Evolutionary conservation across 2,113 vertebrate genomes (phyloP).

Genomic region (Conger conger): DNA sequence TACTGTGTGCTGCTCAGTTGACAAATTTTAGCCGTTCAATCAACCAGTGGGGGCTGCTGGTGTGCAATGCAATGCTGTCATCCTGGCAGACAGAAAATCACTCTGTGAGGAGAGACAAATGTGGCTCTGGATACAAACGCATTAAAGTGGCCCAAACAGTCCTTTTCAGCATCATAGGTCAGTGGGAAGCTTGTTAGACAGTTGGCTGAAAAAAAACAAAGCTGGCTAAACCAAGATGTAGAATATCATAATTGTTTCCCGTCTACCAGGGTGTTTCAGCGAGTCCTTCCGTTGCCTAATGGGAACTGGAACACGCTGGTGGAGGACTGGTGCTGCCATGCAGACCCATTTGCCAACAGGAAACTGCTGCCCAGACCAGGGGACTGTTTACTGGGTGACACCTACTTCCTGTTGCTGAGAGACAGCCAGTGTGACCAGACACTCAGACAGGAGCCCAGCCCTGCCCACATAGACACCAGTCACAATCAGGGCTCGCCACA

Average conservation of each 20-base stretch:
- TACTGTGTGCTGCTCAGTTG: no score
- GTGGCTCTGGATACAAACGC: neutral
- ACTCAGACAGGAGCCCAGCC: slow-evolving; percentile 51
- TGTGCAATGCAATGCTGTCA: no score
- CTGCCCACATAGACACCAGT: slow-evolving; percentile 20
- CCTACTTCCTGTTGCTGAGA: slow-evolving; percentile 78
- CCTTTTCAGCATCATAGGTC: neutral
- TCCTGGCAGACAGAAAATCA: no score
- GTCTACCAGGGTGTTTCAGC: slow-evolving; percentile 73
- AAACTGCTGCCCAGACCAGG: slow-evolving; percentile 75
- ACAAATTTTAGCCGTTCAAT: no score
- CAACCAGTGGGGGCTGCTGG: no score
- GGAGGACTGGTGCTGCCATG: slow-evolving; percentile 95
- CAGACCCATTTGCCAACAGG: slow-evolving; percentile 83
- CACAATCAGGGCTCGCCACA: slow-evolving; percentile 51
- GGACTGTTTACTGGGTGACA: slow-evolving; percentile 89
- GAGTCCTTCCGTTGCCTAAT: slow-evolving; percentile 87
- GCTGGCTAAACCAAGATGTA: neutral
- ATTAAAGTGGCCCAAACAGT: no score
- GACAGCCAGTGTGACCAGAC: slow-evolving; percentile 57
- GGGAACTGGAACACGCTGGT: slow-evolving; percentile 89
- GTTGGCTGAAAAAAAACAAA: neutral
- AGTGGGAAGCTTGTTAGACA: neutral
- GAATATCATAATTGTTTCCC: neutral
- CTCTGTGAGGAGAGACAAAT: neutral